Percentiles rank a stretch among this genome's conserved stretches.
Conservation (phyloP, 2,797 vertebrate species). For the Megaceryle alcyon region DNA sequence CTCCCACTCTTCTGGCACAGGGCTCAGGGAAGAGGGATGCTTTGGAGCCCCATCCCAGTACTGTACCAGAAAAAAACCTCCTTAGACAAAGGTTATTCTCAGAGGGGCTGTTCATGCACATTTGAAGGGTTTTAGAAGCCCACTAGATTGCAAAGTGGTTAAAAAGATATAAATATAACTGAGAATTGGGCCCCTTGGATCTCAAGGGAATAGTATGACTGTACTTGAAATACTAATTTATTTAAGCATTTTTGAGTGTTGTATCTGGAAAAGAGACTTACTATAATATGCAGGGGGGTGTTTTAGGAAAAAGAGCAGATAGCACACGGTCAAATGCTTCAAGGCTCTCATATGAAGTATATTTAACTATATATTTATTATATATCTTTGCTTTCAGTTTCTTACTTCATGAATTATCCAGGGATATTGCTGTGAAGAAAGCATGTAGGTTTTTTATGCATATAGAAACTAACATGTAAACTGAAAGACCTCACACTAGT, state of each 20-base stretch:
- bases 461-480: not conserved
- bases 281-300: not conserved
- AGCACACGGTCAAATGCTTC: not conserved
- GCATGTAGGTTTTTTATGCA: not conserved
- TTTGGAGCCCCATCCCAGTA: not conserved
- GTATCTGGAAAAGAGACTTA: not conserved
- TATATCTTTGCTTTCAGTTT: not conserved
- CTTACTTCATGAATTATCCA: not conserved
- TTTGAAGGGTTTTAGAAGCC: slow-evolving; percentile 9
- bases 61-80: not conserved
- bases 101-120: not conserved
- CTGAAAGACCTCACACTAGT: not conserved
- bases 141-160: not conserved
- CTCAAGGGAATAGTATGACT: not conserved
- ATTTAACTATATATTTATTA: not conserved
- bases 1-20: not conserved
- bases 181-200: not conserved
- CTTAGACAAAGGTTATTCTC: not conserved
- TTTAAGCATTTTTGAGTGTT: not conserved
- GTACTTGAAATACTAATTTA: not conserved
- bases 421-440: not conserved
- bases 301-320: not conserved
- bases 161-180: not conserved
- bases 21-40: not conserved
- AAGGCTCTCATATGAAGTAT: not conserved